Evolutionary conservation across 2,888 invertebrate genomes (phyloP).

Genomic region (Nasonovia ribisnigri): DNA sequence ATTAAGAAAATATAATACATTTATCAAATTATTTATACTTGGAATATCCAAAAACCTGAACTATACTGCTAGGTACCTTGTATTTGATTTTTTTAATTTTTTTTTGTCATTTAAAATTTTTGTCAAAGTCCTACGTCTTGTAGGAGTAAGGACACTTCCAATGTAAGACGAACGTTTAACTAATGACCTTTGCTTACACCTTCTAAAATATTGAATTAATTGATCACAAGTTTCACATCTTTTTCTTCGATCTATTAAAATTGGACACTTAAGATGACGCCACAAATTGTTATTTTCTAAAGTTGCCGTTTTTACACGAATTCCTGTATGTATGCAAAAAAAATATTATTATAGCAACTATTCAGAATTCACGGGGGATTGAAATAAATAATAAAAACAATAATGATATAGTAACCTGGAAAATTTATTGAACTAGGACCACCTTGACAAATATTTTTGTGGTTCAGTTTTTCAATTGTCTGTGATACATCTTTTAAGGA

Average conservation of each 20-base stretch:
- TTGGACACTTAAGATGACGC: constrained; percentile 22
- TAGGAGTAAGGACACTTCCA: not conserved
- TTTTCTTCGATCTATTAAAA: constrained; percentile 3
- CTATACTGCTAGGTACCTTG: not conserved
- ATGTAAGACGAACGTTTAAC: constrained; percentile 12
- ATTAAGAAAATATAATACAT: not conserved
- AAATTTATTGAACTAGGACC: constrained; percentile 1
- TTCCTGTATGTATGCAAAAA: not conserved
- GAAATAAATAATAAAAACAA: constrained; percentile 5
- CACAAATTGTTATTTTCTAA: not conserved
- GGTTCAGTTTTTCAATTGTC: not conserved
- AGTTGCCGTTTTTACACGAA: not conserved
- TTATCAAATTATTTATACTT: not conserved
- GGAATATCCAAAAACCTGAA: not conserved
- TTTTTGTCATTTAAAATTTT: constrained; percentile 15
- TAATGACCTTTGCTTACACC: constrained; percentile 10
- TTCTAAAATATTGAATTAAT: constrained; percentile 12
- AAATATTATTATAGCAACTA: not conserved
- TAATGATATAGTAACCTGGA: constrained; percentile 11
- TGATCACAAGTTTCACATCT: constrained; percentile 6
- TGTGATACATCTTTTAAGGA: constrained; percentile 25
- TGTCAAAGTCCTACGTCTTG: constrained; percentile 4
- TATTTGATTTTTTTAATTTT: constrained; percentile 7
- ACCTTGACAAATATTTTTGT: constrained; percentile 20
- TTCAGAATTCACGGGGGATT: no score